Base-by-base conservation (phyloP, 2,113 vertebrate genomes). In the Oreochromis niloticus region DNA sequence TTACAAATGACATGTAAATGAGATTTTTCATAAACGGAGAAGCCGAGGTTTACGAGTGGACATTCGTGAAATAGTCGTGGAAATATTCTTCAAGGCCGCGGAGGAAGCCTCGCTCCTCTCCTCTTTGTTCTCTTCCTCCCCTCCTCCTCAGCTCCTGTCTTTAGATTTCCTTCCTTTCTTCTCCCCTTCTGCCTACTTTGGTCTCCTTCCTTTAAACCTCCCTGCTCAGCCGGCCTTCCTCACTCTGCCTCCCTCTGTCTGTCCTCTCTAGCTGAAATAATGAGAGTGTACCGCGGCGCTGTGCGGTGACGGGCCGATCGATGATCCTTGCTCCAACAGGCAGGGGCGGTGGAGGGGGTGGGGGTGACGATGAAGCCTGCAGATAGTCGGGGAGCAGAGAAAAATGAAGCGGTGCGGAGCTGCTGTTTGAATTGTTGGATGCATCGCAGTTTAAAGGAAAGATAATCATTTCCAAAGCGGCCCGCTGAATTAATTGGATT, bases 261-360 rank as follows among this genome's bases (percentile, higher is more conserved):
- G 82, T 94, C 92, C 91, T 92, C 92, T 88, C 86, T 87, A 83
- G 91, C 88, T 93, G 93, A 94, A 94, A 95, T 95, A 95, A 95
- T 95, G 94, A 95, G 90, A 91, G 90, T 85, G 90, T 91, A 90
- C 86, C 92, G 86, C 82, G 73, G 94, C 93, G 89, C 91, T 92
- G 88, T 88, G 91, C 41, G 13, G 91, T 91, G 92, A 95, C 89
- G 89, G 91, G 82, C 80, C 93, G 89, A 95, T 95, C 94, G 85
- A 95, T 95, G 94, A 95, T 93, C 87, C 86, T 68, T 93, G 92
- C 93, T 90, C 90, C 90, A 90, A 87, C 91, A 93, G 92, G 66
- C 94, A 87, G 90, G 92, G 87, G 83, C 32, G 71, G 85, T 87
- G 56, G 59, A 17, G 82, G 50, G 86, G 63, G 61, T 68, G 80